A percentile compares a stretch with the other conserved stretches of the same genome.
These are phyloP conservation scores for Pocillopora verrucosa DNA, from an alignment of 64 coral and sea anemone species.

Conservation along the genomic window DNA sequence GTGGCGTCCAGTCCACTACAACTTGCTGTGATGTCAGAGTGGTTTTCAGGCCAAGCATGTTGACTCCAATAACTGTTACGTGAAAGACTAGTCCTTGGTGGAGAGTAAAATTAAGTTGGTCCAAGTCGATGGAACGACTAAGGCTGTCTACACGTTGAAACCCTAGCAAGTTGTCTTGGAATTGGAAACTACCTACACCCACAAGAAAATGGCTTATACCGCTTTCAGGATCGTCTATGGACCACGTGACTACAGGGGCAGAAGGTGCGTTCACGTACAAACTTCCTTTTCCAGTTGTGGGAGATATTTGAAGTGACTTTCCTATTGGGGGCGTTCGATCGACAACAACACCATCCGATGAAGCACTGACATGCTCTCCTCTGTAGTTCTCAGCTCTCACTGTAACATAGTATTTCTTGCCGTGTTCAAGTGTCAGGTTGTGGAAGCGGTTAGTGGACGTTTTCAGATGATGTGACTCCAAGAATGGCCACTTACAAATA, in stretches of 20 bases:
- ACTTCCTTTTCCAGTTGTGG: conserved; percentile 60
- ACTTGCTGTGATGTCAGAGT: conserved; percentile 68
- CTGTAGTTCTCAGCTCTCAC: conserved; percentile 72
- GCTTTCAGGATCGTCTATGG: conserved; percentile 79
- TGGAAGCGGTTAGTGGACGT: conserved; percentile 67
- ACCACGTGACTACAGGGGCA: conserved; percentile 85
- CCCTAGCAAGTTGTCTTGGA: conserved; percentile 64
- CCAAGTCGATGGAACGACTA: conserved; percentile 73
- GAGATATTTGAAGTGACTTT: conserved; percentile 55
- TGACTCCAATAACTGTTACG: conserved; percentile 70
- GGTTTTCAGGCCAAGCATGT: conserved; percentile 75
- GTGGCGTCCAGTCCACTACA: conserved; percentile 80
- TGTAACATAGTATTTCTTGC: conserved; percentile 80
- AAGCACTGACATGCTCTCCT: conserved; percentile 72
- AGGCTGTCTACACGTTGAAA: conserved; percentile 46
- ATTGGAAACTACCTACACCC: conserved; percentile 71
- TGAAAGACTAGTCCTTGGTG: conserved; percentile 72
- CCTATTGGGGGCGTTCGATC: conserved; percentile 65
- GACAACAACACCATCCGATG: conserved; percentile 86
- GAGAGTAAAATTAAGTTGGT: conserved; percentile 77
- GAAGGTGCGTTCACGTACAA: conserved; percentile 69
- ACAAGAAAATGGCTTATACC: conserved; percentile 68
- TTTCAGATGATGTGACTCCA: conserved; percentile 54
- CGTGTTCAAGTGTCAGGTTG: conserved; percentile 80
- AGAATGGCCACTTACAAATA: conserved; percentile 69